Base-by-base conservation (phyloP, 2,888 invertebrate genomes). In the Monopis laevigella region DNA sequence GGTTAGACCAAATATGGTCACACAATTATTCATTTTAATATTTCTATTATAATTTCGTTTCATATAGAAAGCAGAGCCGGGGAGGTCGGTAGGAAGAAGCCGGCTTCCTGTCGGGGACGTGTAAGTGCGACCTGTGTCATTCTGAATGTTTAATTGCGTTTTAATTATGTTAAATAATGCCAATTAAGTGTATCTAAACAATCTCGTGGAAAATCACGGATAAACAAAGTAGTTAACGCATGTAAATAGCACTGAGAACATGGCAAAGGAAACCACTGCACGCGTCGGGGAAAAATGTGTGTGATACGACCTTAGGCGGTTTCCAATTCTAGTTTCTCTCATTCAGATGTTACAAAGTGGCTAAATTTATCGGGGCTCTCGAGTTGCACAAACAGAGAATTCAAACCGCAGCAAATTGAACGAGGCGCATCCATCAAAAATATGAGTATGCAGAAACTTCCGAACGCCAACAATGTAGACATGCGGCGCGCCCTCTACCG, bases 361-460 rank as follows among this genome's bases (percentile, higher is more conserved):
- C 41, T 29, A 36, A 39, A 41, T 44, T 41, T 43, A 36, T 36
- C 32, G n/a, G 11, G n/a, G n/a, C n/a, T n/a, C 24, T 21, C 39
- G 18, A 34, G 21, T 28, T 32, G 13, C 29, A 34, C 32, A 28
- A 17, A 35, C 14, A 11, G 14, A 30, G n/a, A n/a, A n/a, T 32
- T 7, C 3, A 17, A 41, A 43, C 43, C 43, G 24, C 45, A 43
- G 27, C 16, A 30, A 43, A 45, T 43, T 30, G 41, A 45, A 43
- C 39, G 40, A 40, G 42, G 17, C 13, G 10, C 16, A 18, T 43
- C 35, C 29, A 36, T 45, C 41, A 34, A 39, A 26, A 27, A 19
- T 14, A 39, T 26, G 36, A 6, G 32, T 7, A 7, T 8, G 7
- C 14, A 17, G 17, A 32, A 32, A 32, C 16, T n/a, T 32, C 32